A percentile compares a stretch with the other conserved stretches of the same genome.
Conservation (phyloP, 2,888 invertebrate species). For the Loripinus fragilis region DNA sequence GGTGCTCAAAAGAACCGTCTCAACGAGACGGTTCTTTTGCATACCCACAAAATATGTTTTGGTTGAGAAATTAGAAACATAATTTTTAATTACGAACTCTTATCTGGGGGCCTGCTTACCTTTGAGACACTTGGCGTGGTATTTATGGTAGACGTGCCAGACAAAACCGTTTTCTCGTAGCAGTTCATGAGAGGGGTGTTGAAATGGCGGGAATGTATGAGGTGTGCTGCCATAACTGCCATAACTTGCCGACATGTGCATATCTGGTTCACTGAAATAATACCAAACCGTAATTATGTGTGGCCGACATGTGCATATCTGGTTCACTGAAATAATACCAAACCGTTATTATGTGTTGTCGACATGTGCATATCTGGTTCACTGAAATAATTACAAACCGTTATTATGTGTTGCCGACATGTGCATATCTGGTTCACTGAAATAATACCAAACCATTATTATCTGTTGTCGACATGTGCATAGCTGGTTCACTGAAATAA, state of each 20-base stretch:
- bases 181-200: slow-evolving; percentile 97
- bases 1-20: too few relatives aligned
- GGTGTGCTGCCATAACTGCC: slow-evolving; percentile 93
- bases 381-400: too few relatives aligned
- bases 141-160: slow-evolving; percentile 98
- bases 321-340: slow-evolving; percentile 76
- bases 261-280: slow-evolving; percentile 77
- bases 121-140: slow-evolving; percentile 96
- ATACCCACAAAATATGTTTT: too few relatives aligned
- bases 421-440: slow-evolving; percentile 76
- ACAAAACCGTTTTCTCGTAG: slow-evolving; percentile 98
- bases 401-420: too few relatives aligned
- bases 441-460: too few relatives aligned
- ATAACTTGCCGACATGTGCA: slow-evolving; percentile 85
- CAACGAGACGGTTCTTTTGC: too few relatives aligned
- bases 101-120: slow-evolving; percentile 85
- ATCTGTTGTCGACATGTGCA: too few relatives aligned
- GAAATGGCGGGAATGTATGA: slow-evolving; percentile 94
- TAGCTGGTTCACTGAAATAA: too few relatives aligned
- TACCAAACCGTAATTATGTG: too few relatives aligned
- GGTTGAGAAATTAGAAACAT: too few relatives aligned
- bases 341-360: too few relatives aligned
- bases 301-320: slow-evolving; percentile 69
- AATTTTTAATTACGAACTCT: too few relatives aligned
- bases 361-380: slow-evolving; percentile 73